Evolutionary conservation across 2,113 vertebrate species (phyloP).

Genomic region (Megaceryle maxima): DNA sequence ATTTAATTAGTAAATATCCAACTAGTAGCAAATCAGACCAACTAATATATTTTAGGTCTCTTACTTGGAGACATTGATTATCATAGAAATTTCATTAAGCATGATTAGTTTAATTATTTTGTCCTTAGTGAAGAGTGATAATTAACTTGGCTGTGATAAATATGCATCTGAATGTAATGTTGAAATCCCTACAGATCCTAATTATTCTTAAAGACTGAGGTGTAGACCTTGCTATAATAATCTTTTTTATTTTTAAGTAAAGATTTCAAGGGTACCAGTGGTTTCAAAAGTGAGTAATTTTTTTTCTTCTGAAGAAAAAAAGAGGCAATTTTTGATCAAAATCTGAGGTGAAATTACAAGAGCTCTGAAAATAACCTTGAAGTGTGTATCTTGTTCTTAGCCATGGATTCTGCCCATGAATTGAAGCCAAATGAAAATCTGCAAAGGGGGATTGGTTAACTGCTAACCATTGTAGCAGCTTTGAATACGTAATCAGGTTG

Average conservation of each 20-base stretch:
- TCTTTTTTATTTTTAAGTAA: background rate
- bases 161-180: conserved; percentile 55
- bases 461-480: conserved; percentile 5
- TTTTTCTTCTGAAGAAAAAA: background rate
- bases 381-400: background rate
- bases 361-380: conserved; percentile 19
- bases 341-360: conserved; percentile 40
- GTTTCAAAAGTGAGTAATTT: background rate
- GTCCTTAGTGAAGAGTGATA: conserved; percentile 46
- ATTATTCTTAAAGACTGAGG: conserved; percentile 57
- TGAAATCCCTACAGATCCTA: conserved; percentile 50
- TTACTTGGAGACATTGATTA: conserved; percentile 53
- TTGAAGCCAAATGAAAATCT: conserved; percentile 43
- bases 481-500: conserved; percentile 30
- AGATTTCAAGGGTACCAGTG: background rate
- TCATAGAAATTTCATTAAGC: conserved; percentile 59
- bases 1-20: conserved; percentile 54
- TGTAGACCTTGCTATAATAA: conserved; percentile 17
- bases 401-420: background rate
- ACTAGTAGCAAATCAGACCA: conserved; percentile 51
- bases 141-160: conserved; percentile 64
- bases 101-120: conserved; percentile 72
- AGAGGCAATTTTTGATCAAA: conserved; percentile 23
- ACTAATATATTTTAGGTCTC: conserved; percentile 58
- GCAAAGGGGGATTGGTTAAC: background rate